Base-by-base conservation (phyloP, 2,888 invertebrate genomes). In the Trichacis sp. region DNA sequence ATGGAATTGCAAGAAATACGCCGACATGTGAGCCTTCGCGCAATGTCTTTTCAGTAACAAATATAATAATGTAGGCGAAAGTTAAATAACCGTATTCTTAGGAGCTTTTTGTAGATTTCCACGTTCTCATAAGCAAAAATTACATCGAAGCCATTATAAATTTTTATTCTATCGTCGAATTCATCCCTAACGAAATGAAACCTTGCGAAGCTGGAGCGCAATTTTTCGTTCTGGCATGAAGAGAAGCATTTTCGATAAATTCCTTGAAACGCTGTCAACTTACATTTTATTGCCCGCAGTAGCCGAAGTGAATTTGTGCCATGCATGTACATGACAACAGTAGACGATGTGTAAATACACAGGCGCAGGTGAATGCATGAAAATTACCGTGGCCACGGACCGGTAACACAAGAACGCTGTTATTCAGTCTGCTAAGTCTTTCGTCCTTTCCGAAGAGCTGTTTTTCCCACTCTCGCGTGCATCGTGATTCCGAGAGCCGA, bases 391-490 rank as follows among this genome's bases (percentile, higher is more conserved):
- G 75, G 76, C 75, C 68, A 76, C 70, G 73, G 77, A 79, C 75
- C 78, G 78, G 77, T 77, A 79, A 79, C 78, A 75, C 77, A 79
- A 77, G 78, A 79, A 79, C 78, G 78, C 79, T 79, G 77, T 79
- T 79, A 79, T 77, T 75, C 73, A 73, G 69, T 73, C 73, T 68
- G 61, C 68, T 20, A 54, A 40, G 40, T 40, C 40, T 12, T 40
- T 57, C 55, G 57, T 50, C 53, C 48, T 55, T 30, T 42, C 45
- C 49, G 53, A 45, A 64, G 52, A 63, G 54, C 61, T 40, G 45
- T 42, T 12, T 24, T 60, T 58, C 50, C 60, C 66, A 60, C 59
- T 52, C 17, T 30, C 43, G 24, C 40, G 40, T 40, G 12, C 40
- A 40, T 40, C 12, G 11, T 9, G 19, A 36, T 51, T 47, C 60